Evolutionary conservation across 2,888 invertebrate genomes (phyloP).

Genomic region (Nomada ruficornis): DNA sequence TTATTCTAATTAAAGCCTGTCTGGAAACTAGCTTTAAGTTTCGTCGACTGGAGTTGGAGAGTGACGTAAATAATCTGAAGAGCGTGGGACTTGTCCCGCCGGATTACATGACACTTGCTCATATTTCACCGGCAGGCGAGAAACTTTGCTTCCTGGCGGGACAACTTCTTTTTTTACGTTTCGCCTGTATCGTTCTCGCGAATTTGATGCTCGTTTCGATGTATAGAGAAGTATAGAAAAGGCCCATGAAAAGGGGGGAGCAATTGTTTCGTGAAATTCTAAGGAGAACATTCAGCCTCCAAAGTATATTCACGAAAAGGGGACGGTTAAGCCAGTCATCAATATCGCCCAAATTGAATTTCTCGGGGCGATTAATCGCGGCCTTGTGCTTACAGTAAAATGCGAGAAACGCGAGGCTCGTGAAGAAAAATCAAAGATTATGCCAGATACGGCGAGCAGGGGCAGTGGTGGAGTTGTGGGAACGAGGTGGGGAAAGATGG

Average conservation of each 20-base stretch:
- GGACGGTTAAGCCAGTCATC: slow-evolving; percentile 50
- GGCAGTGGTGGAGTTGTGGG: slow-evolving; percentile 15
- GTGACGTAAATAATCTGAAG: slow-evolving; percentile 1
- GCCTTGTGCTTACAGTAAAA: slow-evolving; percentile 40
- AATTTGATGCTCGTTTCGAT: too few species aligned
- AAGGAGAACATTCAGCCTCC: too few species aligned
- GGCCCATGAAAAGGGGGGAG: too few species aligned
- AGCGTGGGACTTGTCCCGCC: not conserved
- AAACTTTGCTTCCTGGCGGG: too few species aligned
- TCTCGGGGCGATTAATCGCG: slow-evolving; percentile 69
- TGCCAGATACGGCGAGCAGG: not conserved
- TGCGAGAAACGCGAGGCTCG: slow-evolving; percentile 5
- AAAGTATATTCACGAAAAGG: too few species aligned
- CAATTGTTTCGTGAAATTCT: too few species aligned
- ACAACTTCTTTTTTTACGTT: too few species aligned
- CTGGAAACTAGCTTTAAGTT: slow-evolving; percentile 11
- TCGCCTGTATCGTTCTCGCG: too few species aligned
- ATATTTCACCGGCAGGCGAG: slow-evolving; percentile 7
- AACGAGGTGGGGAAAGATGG: not conserved
- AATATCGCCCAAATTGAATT: slow-evolving; percentile 74
- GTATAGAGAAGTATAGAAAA: too few species aligned
- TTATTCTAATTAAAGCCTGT: slow-evolving; percentile 28
- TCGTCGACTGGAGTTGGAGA: slow-evolving; percentile 1
- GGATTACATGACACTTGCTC: slow-evolving; percentile 10
- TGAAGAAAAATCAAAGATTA: not conserved